Base-by-base conservation (phyloP, 2,888 invertebrate genomes). In the Eristalis intricaria region DNA sequence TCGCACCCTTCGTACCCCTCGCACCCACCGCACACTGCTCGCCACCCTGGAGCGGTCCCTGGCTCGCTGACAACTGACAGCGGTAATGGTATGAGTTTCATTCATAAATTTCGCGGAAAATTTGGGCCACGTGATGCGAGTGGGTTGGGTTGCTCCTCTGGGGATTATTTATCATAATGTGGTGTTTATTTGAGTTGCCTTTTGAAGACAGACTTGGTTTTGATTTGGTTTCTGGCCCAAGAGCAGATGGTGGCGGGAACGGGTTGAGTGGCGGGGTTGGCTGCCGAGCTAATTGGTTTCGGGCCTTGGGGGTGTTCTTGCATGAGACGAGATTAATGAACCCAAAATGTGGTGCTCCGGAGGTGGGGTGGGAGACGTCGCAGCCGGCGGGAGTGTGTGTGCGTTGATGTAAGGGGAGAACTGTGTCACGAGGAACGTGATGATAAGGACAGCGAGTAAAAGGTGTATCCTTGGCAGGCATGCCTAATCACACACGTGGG, bases 21-120 rank as follows among this genome's bases (percentile, higher is more conserved):
- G 32, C 7, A 5, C 2, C 32, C 5, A 7, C 7, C 32, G 32
- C 32, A 32, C 32, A 10, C 13, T 26, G 23, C 26, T 13, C 0
- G 26, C 11, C 13, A 5, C 60, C 26, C n/a, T 11, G 60, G 60
- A 77, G 63, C 64, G 68, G 76, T 77, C 77, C 61, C 63, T 40
- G 13, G 65, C 66, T 50, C 35, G 75, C 86, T 83, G 83, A 86
- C 75, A 86, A 75, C 74, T 78, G 82, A 75, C 73, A 77, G 2
- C 71, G 38, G 35, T 69, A n/a, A 73, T 85, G 82, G 85, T 82
- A 63, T 86, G 83, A 78, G 75, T 83, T 86, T 83, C 86, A 86
- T 86, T 86, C 86, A 86, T 86, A 86, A 86, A 86, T 86, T 79
- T 78, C 40, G 56, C 64, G 38, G 61, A 66, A 83, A 70, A 86